Evolutionary conservation across 2,797 vertebrate genomes (phyloP).

Genomic region (Sebastes cheni): DNA sequence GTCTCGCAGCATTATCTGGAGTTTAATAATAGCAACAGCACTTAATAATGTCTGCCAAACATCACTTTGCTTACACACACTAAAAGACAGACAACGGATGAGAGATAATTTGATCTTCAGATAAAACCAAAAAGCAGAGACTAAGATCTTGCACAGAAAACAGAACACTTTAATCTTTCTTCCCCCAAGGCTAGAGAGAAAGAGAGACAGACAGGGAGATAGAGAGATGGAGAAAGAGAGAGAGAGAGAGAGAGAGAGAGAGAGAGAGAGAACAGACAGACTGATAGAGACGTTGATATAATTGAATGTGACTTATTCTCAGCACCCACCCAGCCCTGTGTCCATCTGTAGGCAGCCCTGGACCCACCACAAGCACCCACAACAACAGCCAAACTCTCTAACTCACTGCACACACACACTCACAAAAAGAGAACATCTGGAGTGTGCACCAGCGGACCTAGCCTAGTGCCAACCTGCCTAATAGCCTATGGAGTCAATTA

Average conservation of each 20-base stretch:
- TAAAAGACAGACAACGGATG: constrained; percentile 60
- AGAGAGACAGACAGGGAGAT: constrained; percentile 50
- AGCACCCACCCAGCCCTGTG: constrained; percentile 75
- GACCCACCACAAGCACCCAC: constrained; percentile 68
- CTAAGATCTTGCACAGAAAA: constrained; percentile 76
- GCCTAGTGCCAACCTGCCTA: constrained; percentile 87
- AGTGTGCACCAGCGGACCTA: constrained; percentile 81
- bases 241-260: constrained; percentile 33
- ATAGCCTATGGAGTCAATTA: constrained; percentile 91
- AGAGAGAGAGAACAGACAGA: constrained; percentile 64
- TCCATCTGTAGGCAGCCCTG: constrained; percentile 81
- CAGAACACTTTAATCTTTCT: constrained; percentile 77
- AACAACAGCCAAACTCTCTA: constrained; percentile 58
- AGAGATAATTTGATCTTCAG: constrained; percentile 71
- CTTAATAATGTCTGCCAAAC: constrained; percentile 59
- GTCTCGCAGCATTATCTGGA: constrained; percentile 25
- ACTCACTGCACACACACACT: constrained; percentile 19
- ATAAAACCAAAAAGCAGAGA: constrained; percentile 75
- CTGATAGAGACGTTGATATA: constrained; percentile 85
- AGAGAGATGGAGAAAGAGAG: constrained; percentile 45
- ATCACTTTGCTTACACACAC: constrained; percentile 60
- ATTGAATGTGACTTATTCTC: constrained; percentile 84
- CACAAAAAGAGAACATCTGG: constrained; percentile 82
- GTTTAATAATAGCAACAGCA: constrained; percentile 46
- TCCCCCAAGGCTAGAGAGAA: constrained; percentile 54